A percentile compares a stretch with the other conserved stretches of the same genome.
phyloP scores from a whole-genome alignment of 2,113 vertebrate genomes.

The Acanthochromis polyacanthus region DNA sequence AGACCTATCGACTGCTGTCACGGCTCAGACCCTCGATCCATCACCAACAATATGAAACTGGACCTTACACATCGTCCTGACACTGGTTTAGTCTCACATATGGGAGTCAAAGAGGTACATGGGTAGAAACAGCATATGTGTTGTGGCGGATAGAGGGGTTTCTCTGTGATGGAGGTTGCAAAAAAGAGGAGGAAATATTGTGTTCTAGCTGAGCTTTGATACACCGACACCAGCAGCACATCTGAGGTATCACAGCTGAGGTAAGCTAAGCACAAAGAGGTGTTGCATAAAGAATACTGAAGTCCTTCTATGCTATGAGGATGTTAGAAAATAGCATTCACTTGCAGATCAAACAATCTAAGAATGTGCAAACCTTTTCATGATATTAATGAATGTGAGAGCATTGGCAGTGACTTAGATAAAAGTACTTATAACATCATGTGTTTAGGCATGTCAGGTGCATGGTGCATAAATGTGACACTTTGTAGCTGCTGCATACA shows the following conservation, averaged over 20 bases:
- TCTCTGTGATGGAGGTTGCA: background rate
- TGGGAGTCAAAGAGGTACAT: constrained; percentile 15
- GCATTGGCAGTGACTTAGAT: background rate
- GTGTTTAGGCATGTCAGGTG: constrained; percentile 6
- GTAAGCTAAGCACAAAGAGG: constrained; percentile 17
- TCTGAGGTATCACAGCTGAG: constrained; percentile 15
- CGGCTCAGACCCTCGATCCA: constrained; percentile 22
- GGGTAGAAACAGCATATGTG: constrained; percentile 6
- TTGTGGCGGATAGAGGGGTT: background rate
- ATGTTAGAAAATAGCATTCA: background rate
- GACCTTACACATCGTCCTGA: constrained; percentile 7
- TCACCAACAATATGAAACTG: constrained; percentile 26
- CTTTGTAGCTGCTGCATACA: constrained; percentile 7
- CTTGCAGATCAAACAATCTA: too few relatives aligned
- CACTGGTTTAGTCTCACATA: constrained; percentile 23
- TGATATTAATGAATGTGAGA: too few relatives aligned
- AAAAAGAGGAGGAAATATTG: constrained; percentile 19
- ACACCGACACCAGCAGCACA: constrained; percentile 44
- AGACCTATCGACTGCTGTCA: background rate
- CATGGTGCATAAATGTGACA: constrained; percentile 9
- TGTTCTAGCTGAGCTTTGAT: constrained; percentile 40
- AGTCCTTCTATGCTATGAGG: background rate
- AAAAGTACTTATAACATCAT: constrained; percentile 1
- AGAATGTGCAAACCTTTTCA: too few relatives aligned
- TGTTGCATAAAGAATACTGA: background rate